Evolutionary conservation across 2,888 invertebrate genomes (phyloP), one percentile per base, ranked within the genome.

Genomic region (Scaptomyza caliginosa): DNA sequence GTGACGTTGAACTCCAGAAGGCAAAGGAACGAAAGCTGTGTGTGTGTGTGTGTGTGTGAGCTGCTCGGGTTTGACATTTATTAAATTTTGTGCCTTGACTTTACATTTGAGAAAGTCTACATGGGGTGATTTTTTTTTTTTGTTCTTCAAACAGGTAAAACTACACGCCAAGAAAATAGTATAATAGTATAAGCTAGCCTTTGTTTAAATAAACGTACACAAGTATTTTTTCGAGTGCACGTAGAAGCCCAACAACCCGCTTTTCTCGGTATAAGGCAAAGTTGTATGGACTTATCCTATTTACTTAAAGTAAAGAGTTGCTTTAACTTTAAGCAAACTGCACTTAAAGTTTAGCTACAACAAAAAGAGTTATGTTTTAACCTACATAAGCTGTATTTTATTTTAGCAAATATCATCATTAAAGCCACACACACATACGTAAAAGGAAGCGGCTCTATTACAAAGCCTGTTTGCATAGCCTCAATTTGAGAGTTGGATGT

Each of bases 401-500:
- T 57, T 54, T 38, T 24, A 11, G 63, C 59, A 63, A 79, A 86
- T 80, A 83, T 83, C 84, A 86, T 83, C 80, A 86, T 86, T 74
- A 83, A 59, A 56, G 63, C 13, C 66, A 38, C 66, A 68, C 72
- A 43, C 16, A 16, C 16, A 16, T 4, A 24, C 23, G 40, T 57
- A 62, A 70, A 82, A 82, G 79, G 65, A 78, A 79, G 55, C 83
- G 49, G 77, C 84, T 88, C 88, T 70, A 79, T 82, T 82, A 83
- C 77, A 67, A 63, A 66, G 70, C 56, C 81, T 68, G 88, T 83
- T 88, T 88, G 87, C 84, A 84, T 86, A 84, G 84, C 82, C 88
- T 69, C 66, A 74, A 88, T 88, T 83, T 88, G 13, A 6, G 2
- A 30, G 1, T 19, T 19, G 23, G 13, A 5, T 10, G 10, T 42